Evolutionary conservation across 2,113 vertebrate species (phyloP).

Genomic region (Beaufortia kweichowensis): DNA sequence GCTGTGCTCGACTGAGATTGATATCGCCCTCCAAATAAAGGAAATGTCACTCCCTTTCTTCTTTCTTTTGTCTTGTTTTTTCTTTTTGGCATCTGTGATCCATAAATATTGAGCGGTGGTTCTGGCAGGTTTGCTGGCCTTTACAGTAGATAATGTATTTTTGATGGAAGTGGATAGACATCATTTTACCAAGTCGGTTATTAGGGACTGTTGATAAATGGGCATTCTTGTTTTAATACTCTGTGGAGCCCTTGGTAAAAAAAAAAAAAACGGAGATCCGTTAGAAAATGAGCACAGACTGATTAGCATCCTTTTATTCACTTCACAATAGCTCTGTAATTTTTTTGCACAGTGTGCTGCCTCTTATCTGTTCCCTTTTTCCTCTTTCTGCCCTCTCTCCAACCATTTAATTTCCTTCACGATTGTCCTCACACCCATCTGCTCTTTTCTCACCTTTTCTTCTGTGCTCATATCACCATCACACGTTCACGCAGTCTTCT

Average conservation of each 20-base stretch:
- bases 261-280: too few species aligned
- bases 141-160: slow-evolving; percentile 20
- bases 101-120: slow-evolving; percentile 25
- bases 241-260: too few species aligned
- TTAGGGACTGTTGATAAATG: too few species aligned
- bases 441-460: slow-evolving; percentile 46
- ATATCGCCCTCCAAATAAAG: slow-evolving; percentile 27
- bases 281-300: background rate
- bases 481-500: slow-evolving; percentile 29
- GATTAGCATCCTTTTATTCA: slow-evolving; percentile 22
- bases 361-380: slow-evolving; percentile 8
- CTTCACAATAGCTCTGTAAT: background rate
- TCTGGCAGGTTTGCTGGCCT: background rate
- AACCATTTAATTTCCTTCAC: slow-evolving; percentile 12
- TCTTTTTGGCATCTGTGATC: slow-evolving; percentile 13
- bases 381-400: slow-evolving; percentile 25
- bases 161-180: background rate
- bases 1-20: slow-evolving; percentile 18
- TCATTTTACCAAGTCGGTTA: too few species aligned
- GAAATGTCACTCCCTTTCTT: slow-evolving; percentile 21
- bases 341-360: slow-evolving; percentile 11
- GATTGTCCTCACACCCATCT: slow-evolving; percentile 17
- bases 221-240: background rate
- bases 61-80: background rate
- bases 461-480: slow-evolving; percentile 45